A percentile compares a stretch with the other conserved stretches of the same genome.
These are phyloP conservation scores for Ericerus pela DNA, from an alignment of 1,140 invertebrate species.

Conservation along the genomic window DNA sequence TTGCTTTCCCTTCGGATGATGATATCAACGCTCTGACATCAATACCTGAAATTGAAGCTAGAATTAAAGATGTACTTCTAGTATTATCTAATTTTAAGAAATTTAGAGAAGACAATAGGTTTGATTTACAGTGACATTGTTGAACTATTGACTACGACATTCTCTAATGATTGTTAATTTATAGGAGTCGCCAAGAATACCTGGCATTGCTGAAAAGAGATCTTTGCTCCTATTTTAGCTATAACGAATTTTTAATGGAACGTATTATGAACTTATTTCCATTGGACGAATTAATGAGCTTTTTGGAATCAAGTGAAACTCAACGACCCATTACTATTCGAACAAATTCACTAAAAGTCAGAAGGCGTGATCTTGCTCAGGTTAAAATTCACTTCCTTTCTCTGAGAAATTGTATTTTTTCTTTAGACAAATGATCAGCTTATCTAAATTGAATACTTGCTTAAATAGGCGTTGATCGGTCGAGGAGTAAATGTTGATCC, in stretches of 20 bases:
- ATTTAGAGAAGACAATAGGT: conserved; percentile 52
- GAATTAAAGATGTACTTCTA: conserved; percentile 76
- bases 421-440: background rate
- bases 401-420: no score
- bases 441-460: background rate
- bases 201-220: conserved; percentile 61
- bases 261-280: conserved; percentile 88
- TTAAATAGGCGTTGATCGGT: conserved; percentile 61
- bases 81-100: conserved; percentile 81
- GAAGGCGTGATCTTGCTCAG: conserved; percentile 82
- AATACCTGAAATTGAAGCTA: conserved; percentile 69
- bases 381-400: conserved; percentile 26
- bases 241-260: conserved; percentile 92
- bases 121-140: conserved; percentile 16
- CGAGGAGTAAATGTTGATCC: conserved; percentile 97
- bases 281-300: conserved; percentile 76
- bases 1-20: conserved; percentile 55
- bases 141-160: background rate
- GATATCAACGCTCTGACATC: conserved; percentile 55
- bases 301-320: conserved; percentile 92
- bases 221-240: conserved; percentile 90
- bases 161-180: background rate
- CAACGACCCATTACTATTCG: conserved; percentile 89
- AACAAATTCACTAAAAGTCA: conserved; percentile 89
- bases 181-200: conserved; percentile 65